Conservation (phyloP, 2,113 vertebrate genomes). For the Hydrochoerus hydrochaeris region DNA sequence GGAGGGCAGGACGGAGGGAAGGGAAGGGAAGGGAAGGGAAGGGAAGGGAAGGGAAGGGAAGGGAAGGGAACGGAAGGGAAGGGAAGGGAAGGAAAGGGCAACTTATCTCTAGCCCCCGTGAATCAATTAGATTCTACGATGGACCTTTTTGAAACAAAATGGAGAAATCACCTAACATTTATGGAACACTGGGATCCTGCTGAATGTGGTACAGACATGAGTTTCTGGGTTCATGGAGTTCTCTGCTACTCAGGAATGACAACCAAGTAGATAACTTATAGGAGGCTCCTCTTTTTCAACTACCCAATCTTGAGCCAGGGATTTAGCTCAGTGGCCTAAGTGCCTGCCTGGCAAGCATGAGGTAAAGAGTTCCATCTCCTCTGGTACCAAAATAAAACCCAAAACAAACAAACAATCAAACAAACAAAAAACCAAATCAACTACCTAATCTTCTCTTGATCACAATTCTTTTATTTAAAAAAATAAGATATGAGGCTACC, state of each 20-base stretch:
- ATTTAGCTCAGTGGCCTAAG: too few relatives aligned
- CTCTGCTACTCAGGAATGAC: not conserved
- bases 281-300: not conserved
- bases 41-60: not conserved
- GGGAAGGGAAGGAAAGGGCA: not conserved
- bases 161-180: not conserved
- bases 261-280: not conserved
- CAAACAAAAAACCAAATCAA: too few relatives aligned
- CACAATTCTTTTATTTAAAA: not conserved
- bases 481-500: not conserved
- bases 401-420: too few relatives aligned
- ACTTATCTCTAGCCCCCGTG: not conserved
- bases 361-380: too few relatives aligned
- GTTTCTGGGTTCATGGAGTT: not conserved
- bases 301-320: not conserved
- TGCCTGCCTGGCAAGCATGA: too few relatives aligned
- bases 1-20: not conserved
- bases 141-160: not conserved
- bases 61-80: not conserved
- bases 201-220: not conserved
- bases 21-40: not conserved
- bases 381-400: too few relatives aligned
- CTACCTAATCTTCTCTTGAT: not conserved
- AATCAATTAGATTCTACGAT: not conserved
- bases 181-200: not conserved